Evolutionary conservation across 2,888 invertebrate species (phyloP).

Genomic region (Tetrapedia diversipes): DNA sequence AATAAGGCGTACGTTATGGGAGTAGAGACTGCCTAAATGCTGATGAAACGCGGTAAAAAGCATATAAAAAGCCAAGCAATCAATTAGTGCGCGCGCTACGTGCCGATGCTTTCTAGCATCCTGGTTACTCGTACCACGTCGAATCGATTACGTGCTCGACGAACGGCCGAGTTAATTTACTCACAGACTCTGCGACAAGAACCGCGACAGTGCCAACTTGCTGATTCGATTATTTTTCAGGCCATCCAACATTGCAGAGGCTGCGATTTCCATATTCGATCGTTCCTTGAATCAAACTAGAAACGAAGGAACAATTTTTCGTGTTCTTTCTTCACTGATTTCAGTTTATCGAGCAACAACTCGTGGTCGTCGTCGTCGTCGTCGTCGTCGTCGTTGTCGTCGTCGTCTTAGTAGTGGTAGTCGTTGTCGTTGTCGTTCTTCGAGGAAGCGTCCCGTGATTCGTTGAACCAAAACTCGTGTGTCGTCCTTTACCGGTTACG

Average conservation of each 20-base stretch:
- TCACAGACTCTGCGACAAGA: constrained; percentile 91
- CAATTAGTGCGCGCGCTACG: constrained; percentile 58
- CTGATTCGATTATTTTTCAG: constrained; percentile 90
- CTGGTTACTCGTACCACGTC: constrained; percentile 57
- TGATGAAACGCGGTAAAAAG: constrained; percentile 47
- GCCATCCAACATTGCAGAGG: constrained; percentile 88
- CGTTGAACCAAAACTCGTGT: no score
- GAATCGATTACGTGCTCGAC: constrained; percentile 65
- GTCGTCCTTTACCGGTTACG: no score
- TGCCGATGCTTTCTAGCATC: constrained; percentile 60
- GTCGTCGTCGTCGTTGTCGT: not conserved
- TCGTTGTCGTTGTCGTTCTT: no score
- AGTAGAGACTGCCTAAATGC: constrained; percentile 20
- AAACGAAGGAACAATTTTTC: constrained; percentile 11
- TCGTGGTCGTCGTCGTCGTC: not conserved
- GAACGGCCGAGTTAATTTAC: constrained; percentile 81
- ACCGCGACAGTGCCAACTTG: constrained; percentile 89
- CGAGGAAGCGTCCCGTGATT: no score
- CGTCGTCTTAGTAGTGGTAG: no score
- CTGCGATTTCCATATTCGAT: constrained; percentile 85
- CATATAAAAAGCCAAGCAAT: constrained; percentile 57
- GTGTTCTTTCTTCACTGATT: constrained; percentile 12
- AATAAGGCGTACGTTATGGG: not conserved
- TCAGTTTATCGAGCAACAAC: constrained; percentile 6
- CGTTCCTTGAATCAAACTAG: constrained; percentile 67